Evolutionary conservation across 2,888 invertebrate species (phyloP).

Genomic region (Torymus tubicola): DNA sequence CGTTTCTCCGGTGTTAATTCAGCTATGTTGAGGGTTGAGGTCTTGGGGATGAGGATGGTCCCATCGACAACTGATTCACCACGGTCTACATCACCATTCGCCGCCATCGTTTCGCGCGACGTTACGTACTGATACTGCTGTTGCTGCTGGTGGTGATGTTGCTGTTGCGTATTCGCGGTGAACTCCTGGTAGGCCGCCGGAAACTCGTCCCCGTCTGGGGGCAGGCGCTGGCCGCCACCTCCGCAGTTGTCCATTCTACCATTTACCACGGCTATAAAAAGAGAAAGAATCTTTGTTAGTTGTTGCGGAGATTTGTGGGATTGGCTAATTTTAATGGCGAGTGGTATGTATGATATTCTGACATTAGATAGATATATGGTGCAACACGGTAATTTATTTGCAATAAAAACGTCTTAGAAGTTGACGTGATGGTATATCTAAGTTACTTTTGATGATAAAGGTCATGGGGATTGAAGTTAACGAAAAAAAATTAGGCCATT

Average conservation of each 20-base stretch:
- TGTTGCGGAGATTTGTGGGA: no score
- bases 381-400: no score
- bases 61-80: slow-evolving; percentile 50
- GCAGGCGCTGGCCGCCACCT: slow-evolving; percentile 84
- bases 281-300: slow-evolving; percentile 14
- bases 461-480: no score
- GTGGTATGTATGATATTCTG: no score
- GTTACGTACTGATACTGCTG: slow-evolving; percentile 63
- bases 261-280: slow-evolving; percentile 70
- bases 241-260: slow-evolving; percentile 78
- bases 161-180: slow-evolving; percentile 68
- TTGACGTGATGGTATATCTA: no score
- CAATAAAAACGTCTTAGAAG: no score
- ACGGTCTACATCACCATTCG: slow-evolving; percentile 59
- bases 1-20: not conserved
- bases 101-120: slow-evolving; percentile 45
- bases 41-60: slow-evolving; percentile 54
- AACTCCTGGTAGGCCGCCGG: slow-evolving; percentile 83
- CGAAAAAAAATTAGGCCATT: no score
- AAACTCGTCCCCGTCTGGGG: slow-evolving; percentile 90
- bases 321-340: not conserved
- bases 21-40: slow-evolving; percentile 35
- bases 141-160: slow-evolving; percentile 7
- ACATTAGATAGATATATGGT: no score
- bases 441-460: no score